A percentile compares a stretch with the other conserved stretches of the same genome.
These are phyloP conservation scores for Epistrophe eligans DNA, from an alignment of 2,888 invertebrate genomes.

Conservation along the genomic window DNA sequence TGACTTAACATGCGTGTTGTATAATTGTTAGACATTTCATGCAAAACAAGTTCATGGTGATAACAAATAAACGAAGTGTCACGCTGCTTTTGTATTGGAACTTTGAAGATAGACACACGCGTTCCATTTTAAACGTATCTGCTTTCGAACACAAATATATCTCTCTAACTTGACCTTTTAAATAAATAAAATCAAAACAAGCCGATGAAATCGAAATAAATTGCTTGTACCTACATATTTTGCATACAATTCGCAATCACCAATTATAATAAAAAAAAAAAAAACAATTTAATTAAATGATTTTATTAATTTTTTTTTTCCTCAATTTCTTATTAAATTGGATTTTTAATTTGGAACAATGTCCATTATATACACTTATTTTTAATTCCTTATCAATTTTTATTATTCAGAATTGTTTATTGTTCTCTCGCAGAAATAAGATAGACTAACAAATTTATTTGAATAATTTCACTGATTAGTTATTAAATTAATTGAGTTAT, in stretches of 20 bases:
- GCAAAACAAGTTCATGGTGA: not conserved
- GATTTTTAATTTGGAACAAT: constrained; percentile 21
- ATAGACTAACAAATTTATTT: constrained; percentile 3
- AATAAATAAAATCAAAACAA: not conserved
- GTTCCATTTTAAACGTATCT: not conserved
- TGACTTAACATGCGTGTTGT: no score
- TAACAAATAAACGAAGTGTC: no score
- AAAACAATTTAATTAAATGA: not conserved
- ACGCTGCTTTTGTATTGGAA: not conserved
- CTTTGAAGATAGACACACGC: not conserved
- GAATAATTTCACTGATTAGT: constrained; percentile 9
- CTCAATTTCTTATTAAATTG: not conserved
- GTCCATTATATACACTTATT: not conserved
- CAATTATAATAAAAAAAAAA: not conserved
- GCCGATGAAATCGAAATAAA: not conserved
- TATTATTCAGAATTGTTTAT: not conserved
- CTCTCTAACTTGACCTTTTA: not conserved
- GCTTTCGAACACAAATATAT: no score
- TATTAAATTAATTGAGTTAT: constrained; percentile 24
- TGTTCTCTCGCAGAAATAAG: not conserved
- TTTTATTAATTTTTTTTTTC: no score
- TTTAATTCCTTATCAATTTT: not conserved
- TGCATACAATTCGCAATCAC: not conserved
- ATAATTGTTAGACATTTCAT: not conserved
- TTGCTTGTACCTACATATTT: not conserved